Evolutionary conservation across 2,113 vertebrate genomes (phyloP).

Genomic region (Myrmecophaga tridactyla): DNA sequence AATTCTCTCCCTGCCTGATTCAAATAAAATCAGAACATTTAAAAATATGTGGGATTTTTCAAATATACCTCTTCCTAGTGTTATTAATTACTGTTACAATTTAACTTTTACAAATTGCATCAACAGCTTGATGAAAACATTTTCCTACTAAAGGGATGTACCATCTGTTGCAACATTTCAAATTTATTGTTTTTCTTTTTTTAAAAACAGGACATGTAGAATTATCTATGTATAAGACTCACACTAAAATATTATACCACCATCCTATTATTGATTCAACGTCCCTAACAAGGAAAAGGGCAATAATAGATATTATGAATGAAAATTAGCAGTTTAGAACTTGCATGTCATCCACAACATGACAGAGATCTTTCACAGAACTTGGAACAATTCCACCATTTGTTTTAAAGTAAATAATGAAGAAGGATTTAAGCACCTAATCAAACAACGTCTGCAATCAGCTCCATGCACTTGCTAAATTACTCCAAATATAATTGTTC

Average conservation of each 20-base stretch:
- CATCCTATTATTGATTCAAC: not conserved
- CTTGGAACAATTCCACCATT: not conserved
- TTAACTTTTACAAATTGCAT: slow-evolving; percentile 40
- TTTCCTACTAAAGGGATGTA: not conserved
- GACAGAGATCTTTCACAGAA: not conserved
- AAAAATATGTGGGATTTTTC: not conserved
- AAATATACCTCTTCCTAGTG: not conserved
- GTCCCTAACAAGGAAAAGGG: not conserved
- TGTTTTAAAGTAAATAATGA: not conserved
- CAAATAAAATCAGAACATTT: not conserved
- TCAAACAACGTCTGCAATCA: not conserved
- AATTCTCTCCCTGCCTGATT: slow-evolving; percentile 27
- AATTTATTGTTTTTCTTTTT: not conserved
- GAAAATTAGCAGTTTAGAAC: not conserved
- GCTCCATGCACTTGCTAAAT: not conserved
- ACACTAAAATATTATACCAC: not conserved
- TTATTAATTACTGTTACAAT: not conserved
- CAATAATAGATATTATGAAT: not conserved
- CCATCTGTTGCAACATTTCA: slow-evolving; percentile 47
- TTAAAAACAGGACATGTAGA: not conserved
- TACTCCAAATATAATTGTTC: not conserved
- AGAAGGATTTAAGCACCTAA: not conserved
- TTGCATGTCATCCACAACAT: not conserved
- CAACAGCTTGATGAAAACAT: slow-evolving; percentile 16
- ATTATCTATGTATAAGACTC: not conserved